Conservation (phyloP, 2,888 invertebrate genomes). For the Limenitis camilla region DNA sequence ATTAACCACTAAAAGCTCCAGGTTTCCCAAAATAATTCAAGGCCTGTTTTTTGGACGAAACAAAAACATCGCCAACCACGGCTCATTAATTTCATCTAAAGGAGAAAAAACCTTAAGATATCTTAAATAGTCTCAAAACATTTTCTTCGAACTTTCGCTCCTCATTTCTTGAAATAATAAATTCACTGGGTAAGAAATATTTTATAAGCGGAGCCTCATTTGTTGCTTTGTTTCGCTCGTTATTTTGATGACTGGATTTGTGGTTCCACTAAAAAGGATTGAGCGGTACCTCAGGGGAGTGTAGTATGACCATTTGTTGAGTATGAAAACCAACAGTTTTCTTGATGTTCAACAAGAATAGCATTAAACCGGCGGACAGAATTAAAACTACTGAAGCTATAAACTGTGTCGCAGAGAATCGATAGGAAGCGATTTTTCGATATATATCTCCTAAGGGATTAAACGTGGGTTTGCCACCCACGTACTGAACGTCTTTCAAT, state of each 20-base stretch:
- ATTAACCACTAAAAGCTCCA: background rate
- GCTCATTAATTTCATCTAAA: slow-evolving; percentile 11
- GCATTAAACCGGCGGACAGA: too few species aligned
- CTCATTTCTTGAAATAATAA: background rate
- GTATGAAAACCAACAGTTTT: too few species aligned
- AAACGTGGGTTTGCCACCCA: too few species aligned
- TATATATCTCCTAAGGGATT: too few species aligned
- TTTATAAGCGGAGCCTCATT: background rate
- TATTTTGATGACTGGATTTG: background rate
- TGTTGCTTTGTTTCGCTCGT: background rate
- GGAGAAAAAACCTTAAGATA: slow-evolving; percentile 9
- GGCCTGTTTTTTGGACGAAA: background rate
- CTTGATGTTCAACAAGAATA: too few species aligned
- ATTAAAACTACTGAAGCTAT: too few species aligned
- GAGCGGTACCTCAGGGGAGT: too few species aligned
- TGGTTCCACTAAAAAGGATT: too few species aligned
- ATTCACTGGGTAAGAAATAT: slow-evolving; percentile 5
- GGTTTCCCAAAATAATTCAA: slow-evolving; percentile 3
- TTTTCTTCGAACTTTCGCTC: slow-evolving; percentile 5
- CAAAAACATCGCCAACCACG: background rate
- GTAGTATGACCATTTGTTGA: too few species aligned
- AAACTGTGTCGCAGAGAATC: too few species aligned
- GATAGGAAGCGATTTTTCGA: too few species aligned
- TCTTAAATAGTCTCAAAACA: slow-evolving; percentile 10
- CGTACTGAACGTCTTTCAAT: too few species aligned